phyloP scores from a whole-genome alignment of 2,797 vertebrate species.

The Myripristis murdjan region DNA sequence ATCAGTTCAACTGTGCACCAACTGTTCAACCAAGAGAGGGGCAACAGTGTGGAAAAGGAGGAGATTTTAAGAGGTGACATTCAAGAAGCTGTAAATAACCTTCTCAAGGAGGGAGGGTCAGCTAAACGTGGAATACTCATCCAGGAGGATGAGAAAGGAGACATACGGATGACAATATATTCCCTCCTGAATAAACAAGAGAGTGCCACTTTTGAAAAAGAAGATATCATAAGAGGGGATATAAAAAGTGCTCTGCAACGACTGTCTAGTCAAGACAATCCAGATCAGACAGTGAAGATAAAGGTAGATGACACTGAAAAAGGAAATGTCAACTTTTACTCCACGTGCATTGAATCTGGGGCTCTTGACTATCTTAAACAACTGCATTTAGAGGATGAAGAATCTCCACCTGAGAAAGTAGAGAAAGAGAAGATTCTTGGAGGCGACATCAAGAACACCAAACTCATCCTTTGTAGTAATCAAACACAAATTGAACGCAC shows the following conservation, averaged over 20 bases:
- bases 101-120: slow-evolving; percentile 82
- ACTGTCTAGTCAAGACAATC: slow-evolving; percentile 81
- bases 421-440: slow-evolving; percentile 88
- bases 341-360: slow-evolving; percentile 95
- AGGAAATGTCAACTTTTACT: slow-evolving; percentile 94
- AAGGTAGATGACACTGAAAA: slow-evolving; percentile 90
- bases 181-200: slow-evolving; percentile 91
- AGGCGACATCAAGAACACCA: slow-evolving; percentile 90
- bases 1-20: slow-evolving; percentile 89
- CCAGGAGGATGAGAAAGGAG: slow-evolving; percentile 94
- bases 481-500: slow-evolving; percentile 87
- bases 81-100: slow-evolving; percentile 89
- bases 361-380: slow-evolving; percentile 91
- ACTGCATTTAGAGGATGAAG: slow-evolving; percentile 85
- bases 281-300: slow-evolving; percentile 80
- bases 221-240: slow-evolving; percentile 89
- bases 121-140: slow-evolving; percentile 92
- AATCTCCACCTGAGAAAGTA: slow-evolving; percentile 60
- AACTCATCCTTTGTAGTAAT: slow-evolving; percentile 86
- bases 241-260: slow-evolving; percentile 88
- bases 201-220: slow-evolving; percentile 77
- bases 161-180: slow-evolving; percentile 94
- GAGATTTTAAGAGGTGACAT: slow-evolving; percentile 91
- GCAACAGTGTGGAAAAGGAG: slow-evolving; percentile 86
- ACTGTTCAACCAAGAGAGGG: slow-evolving; percentile 87